Conservation (phyloP, 2,888 invertebrate genomes). For the Chrysolina haemoptera region DNA sequence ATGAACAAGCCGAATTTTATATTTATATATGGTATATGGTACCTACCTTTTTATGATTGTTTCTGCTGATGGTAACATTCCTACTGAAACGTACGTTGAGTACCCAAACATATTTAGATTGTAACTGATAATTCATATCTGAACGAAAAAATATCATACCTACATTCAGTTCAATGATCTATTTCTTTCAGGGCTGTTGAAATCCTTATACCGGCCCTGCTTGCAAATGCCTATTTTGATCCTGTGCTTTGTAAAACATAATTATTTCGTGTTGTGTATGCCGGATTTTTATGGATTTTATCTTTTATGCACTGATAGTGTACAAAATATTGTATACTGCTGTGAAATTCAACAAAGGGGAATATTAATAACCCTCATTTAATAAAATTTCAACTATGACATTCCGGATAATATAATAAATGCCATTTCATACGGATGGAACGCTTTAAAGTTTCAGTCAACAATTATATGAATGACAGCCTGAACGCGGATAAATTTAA, state of each 20-base stretch:
- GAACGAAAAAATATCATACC: too few species aligned
- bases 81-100: too few species aligned
- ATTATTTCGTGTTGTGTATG: conserved; percentile 15
- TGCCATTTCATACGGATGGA: conserved; percentile 21
- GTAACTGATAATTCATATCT: too few species aligned
- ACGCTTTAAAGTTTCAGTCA: conserved; percentile 14
- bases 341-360: conserved; percentile 30
- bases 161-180: too few species aligned
- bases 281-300: conserved; percentile 21
- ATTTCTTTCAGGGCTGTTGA: too few species aligned
- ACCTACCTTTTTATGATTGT: background rate
- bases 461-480: conserved; percentile 16
- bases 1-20: too few species aligned
- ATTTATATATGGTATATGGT: too few species aligned
- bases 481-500: background rate
- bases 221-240: conserved; percentile 26
- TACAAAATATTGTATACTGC: conserved; percentile 20
- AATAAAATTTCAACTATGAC: conserved; percentile 34
- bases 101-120: too few species aligned
- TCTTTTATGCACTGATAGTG: conserved; percentile 29
- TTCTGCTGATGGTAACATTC: background rate
- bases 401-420: conserved; percentile 32
- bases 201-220: conserved; percentile 4
- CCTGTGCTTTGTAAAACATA: conserved; percentile 23
- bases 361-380: conserved; percentile 34